Conservation (phyloP, 1,140 invertebrate species). For the Nautilus pompilius region DNA sequence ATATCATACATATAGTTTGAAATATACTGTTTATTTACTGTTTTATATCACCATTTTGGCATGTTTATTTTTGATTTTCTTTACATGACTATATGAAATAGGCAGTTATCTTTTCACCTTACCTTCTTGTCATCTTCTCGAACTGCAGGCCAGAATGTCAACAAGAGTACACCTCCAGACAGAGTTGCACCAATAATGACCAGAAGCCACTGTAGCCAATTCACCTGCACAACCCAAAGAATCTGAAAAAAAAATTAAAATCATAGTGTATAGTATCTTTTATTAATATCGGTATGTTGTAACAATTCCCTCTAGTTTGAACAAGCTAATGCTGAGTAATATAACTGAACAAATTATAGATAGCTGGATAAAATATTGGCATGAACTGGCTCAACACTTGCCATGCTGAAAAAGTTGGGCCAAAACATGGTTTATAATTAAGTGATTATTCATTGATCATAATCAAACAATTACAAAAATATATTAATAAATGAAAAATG, state of each 20-base stretch:
- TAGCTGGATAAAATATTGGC: no score
- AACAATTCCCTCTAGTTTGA: no score
- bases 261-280: neutral
- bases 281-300: neutral
- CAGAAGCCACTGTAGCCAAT: constrained; percentile 82
- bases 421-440: no score
- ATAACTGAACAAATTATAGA: no score
- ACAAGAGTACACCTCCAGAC: constrained; percentile 80
- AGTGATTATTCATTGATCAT: no score
- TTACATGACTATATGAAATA: neutral
- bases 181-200: constrained; percentile 75
- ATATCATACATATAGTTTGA: neutral
- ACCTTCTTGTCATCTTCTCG: constrained; percentile 59
- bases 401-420: no score
- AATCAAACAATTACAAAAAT: no score
- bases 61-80: neutral
- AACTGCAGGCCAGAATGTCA: constrained; percentile 76
- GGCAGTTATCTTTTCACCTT: neutral
- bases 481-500: no score
- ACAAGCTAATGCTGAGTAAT: no score
- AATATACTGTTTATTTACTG: neutral
- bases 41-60: neutral
- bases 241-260: constrained; percentile 59
- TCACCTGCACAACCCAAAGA: constrained; percentile 81
- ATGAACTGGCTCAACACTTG: no score